A percentile compares a stretch with the other conserved stretches of the same genome.
Conservation (phyloP, 2,797 vertebrate species). For the Darevskia mixta region DNA sequence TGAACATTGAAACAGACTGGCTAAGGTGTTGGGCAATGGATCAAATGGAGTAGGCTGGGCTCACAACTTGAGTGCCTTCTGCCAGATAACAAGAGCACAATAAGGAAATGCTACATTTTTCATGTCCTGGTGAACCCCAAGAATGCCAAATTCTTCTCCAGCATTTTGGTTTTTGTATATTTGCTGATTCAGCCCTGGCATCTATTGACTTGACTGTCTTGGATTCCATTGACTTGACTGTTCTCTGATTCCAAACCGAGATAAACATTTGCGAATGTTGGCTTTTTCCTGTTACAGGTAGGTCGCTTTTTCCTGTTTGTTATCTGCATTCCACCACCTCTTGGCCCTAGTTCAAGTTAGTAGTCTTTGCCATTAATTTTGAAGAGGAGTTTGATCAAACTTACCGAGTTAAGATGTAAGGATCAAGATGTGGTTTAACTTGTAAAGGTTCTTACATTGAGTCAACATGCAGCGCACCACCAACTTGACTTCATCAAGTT, state of each 20-base stretch:
- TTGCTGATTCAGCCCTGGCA: not conserved
- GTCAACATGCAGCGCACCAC: conserved; percentile 31
- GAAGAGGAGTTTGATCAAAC: not conserved
- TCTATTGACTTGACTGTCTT: not conserved
- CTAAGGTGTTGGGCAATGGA: too few species aligned
- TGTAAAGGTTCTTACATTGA: conserved; percentile 14
- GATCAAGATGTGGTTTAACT: not conserved
- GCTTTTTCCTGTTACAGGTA: not conserved
- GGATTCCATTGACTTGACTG: not conserved
- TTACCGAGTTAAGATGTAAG: not conserved
- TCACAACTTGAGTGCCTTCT: not conserved
- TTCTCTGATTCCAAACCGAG: conserved; percentile 29
- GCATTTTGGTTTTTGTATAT: not conserved
- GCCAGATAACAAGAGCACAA: not conserved
- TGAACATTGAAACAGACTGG: not conserved
- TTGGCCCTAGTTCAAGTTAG: not conserved
- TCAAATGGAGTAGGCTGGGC: not conserved
- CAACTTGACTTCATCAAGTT: conserved; percentile 61
- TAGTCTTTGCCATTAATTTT: not conserved
- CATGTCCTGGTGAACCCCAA: not conserved
- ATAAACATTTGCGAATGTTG: not conserved
- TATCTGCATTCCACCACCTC: not conserved
- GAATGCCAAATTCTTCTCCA: not conserved
- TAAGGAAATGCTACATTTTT: not conserved
- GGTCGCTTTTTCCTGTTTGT: not conserved